These are phyloP conservation scores for Phortica magna DNA, from an alignment of 2,888 invertebrate genomes.

Conservation along the genomic window DNA sequence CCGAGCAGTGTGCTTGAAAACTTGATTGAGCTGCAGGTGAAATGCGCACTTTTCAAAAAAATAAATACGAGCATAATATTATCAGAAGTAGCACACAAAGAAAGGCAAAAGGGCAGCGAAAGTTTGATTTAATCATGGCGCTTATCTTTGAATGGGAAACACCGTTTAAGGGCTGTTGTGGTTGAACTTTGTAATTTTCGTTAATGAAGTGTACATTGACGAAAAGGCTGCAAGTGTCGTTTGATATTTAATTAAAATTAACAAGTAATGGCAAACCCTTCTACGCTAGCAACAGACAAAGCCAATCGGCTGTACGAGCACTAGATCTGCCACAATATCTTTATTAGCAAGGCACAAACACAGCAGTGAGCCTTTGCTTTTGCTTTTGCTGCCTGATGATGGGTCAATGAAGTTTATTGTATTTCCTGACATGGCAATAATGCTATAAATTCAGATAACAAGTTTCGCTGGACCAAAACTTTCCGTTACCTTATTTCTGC, in stretches of 20 bases:
- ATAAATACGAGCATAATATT: constrained; percentile 9
- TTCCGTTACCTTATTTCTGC: background rate
- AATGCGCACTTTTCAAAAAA: constrained; percentile 27
- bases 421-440: background rate
- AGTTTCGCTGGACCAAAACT: background rate
- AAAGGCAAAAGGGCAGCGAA: background rate
- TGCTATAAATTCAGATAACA: constrained; percentile 3
- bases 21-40: constrained; percentile 50
- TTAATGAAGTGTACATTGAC: background rate
- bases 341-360: too few species aligned
- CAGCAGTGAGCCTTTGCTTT: background rate
- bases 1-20: constrained; percentile 24
- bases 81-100: background rate
- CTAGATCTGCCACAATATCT: too few species aligned
- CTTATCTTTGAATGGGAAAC: background rate
- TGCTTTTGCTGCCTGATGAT: background rate
- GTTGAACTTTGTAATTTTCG: background rate
- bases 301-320: background rate
- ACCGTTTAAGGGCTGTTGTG: background rate
- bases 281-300: background rate
- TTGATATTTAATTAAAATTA: constrained; percentile 53
- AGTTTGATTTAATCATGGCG: background rate
- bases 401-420: background rate
- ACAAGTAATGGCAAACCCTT: background rate
- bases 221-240: constrained; percentile 36